These are phyloP conservation scores for Lindbergichthys nudifrons DNA, from an alignment of 2,797 vertebrate genomes.

Conservation along the genomic window DNA sequence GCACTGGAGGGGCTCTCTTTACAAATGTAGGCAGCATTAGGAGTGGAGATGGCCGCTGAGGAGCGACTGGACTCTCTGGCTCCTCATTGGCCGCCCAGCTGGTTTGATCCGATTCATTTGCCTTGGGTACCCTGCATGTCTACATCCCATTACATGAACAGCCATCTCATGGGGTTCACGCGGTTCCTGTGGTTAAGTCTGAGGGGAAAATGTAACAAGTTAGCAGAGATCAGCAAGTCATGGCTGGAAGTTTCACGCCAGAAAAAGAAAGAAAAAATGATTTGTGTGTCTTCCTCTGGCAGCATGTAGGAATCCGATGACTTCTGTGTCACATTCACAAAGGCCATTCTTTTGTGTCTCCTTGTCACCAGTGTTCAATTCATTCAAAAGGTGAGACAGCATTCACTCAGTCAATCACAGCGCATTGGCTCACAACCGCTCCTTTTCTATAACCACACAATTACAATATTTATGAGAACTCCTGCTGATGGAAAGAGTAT, in stretches of 20 bases:
- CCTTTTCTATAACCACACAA: slow-evolving; percentile 80
- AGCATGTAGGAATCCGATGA: slow-evolving; percentile 59
- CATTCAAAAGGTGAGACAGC: slow-evolving; percentile 73
- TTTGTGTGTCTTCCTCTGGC: slow-evolving; percentile 35
- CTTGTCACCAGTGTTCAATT: slow-evolving; percentile 62
- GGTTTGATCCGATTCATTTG: slow-evolving; percentile 52
- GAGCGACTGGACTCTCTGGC: slow-evolving; percentile 33
- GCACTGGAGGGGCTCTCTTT: slow-evolving; percentile 46
- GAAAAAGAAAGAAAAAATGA: slow-evolving; percentile 22
- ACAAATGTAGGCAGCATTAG: slow-evolving; percentile 59
- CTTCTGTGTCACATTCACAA: slow-evolving; percentile 63
- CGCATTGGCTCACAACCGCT: slow-evolving; percentile 55
- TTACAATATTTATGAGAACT: slow-evolving; percentile 86
- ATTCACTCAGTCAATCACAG: slow-evolving; percentile 80
- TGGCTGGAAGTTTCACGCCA: slow-evolving; percentile 17
- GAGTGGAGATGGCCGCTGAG: slow-evolving; percentile 35
- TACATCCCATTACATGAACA: slow-evolving; percentile 48
- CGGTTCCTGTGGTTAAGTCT: slow-evolving; percentile 45
- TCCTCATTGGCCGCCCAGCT: slow-evolving; percentile 31
- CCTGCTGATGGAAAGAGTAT: slow-evolving; percentile 76
- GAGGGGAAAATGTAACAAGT: slow-evolving; percentile 50
- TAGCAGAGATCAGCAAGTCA: slow-evolving; percentile 62
- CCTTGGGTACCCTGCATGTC: slow-evolving; percentile 42
- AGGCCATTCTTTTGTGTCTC: slow-evolving; percentile 41
- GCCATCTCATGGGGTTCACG: slow-evolving; percentile 46